phyloP scores from a whole-genome alignment of 2,113 vertebrate genomes.

The Trochalopteron elliotii region DNA sequence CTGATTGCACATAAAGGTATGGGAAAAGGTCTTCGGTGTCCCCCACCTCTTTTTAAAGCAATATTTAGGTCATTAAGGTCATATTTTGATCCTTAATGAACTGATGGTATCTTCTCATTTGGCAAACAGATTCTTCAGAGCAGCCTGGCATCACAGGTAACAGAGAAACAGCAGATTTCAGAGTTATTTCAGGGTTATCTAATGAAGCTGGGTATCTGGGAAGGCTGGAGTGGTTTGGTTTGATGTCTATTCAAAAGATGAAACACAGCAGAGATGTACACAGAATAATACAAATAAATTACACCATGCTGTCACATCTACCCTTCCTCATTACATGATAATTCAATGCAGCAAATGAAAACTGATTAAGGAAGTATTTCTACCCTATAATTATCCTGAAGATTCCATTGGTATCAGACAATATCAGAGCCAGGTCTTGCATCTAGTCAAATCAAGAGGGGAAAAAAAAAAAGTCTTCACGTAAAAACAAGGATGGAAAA shows the following conservation, averaged over 20 bases:
- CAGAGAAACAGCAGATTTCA: not conserved
- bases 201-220: not conserved
- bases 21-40: not conserved
- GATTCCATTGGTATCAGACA: not conserved
- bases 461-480: not conserved
- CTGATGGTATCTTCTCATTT: not conserved
- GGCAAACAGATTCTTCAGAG: not conserved
- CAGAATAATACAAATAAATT: not conserved
- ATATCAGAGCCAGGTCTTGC: not conserved
- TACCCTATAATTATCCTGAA: not conserved
- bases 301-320: not conserved
- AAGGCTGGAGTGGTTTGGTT: not conserved
- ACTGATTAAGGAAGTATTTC: constrained; percentile 19
- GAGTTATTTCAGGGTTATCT: not conserved
- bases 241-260: not conserved
- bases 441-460: not conserved
- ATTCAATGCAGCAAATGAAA: constrained; percentile 7
- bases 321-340: not conserved
- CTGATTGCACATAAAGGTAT: not conserved
- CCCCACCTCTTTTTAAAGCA: not conserved
- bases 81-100: not conserved
- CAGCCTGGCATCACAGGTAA: not conserved
- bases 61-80: not conserved
- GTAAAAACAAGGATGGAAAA: not conserved
- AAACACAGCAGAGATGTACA: not conserved